A percentile compares a stretch with the other conserved stretches of the same genome.
Evolutionary conservation across 2,113 vertebrate species (phyloP).

Genomic region (Ptilorrhoa leucosticta): DNA sequence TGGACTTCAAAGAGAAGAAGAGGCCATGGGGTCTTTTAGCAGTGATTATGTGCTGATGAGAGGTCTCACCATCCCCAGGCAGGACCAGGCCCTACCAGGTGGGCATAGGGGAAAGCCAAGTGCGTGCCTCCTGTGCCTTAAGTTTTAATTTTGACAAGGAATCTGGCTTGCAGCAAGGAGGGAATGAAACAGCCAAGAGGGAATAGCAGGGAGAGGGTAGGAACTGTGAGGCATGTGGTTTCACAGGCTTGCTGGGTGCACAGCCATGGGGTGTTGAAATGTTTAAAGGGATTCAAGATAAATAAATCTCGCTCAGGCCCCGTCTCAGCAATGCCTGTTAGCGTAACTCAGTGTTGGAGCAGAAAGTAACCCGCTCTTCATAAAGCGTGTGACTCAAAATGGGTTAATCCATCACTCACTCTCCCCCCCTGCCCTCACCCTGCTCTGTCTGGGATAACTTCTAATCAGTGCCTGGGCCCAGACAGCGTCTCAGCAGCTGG

Average conservation of each 20-base stretch:
- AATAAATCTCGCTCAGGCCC: conserved; percentile 29
- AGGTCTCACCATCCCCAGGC: background rate
- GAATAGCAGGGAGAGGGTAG: background rate
- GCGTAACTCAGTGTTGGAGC: background rate
- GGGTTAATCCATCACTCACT: conserved; percentile 32
- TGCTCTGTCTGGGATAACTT: background rate
- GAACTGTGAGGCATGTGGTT: background rate
- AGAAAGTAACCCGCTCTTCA: background rate
- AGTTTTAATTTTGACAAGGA: background rate
- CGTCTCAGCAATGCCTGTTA: conserved; percentile 15
- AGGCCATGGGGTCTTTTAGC: background rate
- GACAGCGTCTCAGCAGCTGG: conserved; percentile 9
- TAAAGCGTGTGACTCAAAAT: background rate
- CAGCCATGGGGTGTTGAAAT: conserved; percentile 49
- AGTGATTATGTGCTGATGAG: background rate
- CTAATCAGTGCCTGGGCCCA: conserved; percentile 37
- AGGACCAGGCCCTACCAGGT: background rate
- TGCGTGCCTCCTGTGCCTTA: background rate
- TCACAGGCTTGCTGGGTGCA: conserved; percentile 37
- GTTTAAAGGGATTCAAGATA: conserved; percentile 61
- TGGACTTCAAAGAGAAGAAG: background rate
- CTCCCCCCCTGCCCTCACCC: background rate
- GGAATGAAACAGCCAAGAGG: background rate
- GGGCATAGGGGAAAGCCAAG: background rate
- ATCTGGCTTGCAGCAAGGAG: background rate